These are phyloP conservation scores for Heterodera carotae DNA, from an alignment of 1,140 invertebrate species.

Conservation along the genomic window DNA sequence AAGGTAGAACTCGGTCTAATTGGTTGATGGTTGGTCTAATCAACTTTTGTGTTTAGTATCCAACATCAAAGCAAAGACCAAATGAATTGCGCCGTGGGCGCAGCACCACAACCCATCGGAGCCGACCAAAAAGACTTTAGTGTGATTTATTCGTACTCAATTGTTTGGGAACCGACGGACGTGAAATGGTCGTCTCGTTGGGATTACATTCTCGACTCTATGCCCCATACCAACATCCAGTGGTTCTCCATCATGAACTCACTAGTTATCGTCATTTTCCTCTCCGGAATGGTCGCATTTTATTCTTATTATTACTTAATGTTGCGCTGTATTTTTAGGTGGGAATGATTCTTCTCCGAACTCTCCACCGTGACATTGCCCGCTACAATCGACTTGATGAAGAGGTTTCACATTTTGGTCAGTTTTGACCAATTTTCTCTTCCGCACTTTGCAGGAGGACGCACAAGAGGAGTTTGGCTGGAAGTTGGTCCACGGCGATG, in stretches of 20 bases:
- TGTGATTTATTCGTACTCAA: conserved; percentile 84
- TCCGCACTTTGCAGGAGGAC: conserved; percentile 78
- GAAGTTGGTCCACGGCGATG: conserved; percentile 95
- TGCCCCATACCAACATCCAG: conserved; percentile 97
- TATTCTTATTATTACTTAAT: conserved; percentile 64
- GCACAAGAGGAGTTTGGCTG: conserved; percentile 98
- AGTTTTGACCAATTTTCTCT: too few relatives aligned
- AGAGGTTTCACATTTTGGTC: too few relatives aligned
- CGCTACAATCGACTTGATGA: conserved; percentile 86
- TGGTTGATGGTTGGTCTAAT: background rate
- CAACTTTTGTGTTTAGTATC: conserved; percentile 61
- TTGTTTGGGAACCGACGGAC: conserved; percentile 79
- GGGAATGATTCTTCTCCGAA: conserved; percentile 95
- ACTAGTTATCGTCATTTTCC: conserved; percentile 72
- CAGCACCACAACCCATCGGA: conserved; percentile 74
- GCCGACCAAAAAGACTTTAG: conserved; percentile 70
- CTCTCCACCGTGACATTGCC: conserved; percentile 96
- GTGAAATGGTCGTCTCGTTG: conserved; percentile 97
- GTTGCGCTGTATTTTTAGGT: conserved; percentile 72
- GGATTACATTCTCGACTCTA: conserved; percentile 98
- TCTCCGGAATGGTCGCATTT: conserved; percentile 86
- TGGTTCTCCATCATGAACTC: conserved; percentile 81
- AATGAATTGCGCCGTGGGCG: conserved; percentile 68
- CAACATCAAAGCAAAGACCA: conserved; percentile 66
- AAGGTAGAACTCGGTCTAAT: conserved; percentile 73